Evolutionary conservation across 2,888 invertebrate genomes (phyloP).

Genomic region (Thecophora atra): DNA sequence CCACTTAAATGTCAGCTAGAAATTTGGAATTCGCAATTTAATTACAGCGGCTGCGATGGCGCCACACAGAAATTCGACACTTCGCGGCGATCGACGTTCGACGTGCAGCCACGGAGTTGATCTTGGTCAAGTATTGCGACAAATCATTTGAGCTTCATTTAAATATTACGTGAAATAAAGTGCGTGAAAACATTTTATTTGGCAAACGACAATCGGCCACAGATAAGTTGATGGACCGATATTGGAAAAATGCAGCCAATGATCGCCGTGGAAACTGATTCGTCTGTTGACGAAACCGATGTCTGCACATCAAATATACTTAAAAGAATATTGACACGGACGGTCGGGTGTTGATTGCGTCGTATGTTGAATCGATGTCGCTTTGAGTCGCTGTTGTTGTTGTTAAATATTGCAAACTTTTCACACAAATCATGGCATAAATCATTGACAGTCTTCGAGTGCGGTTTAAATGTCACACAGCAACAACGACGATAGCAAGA

Average conservation of each 20-base stretch:
- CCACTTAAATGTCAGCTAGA: slow-evolving; percentile 54
- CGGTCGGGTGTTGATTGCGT: slow-evolving; percentile 1
- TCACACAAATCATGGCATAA: slow-evolving; percentile 41
- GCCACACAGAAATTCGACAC: not conserved
- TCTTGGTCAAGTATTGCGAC: too few relatives aligned
- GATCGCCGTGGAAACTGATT: not conserved
- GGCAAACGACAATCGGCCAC: not conserved
- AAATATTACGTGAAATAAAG: too few relatives aligned
- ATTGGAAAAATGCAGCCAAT: slow-evolving; percentile 3
- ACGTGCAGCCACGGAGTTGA: not conserved
- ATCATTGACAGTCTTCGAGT: slow-evolving; percentile 29
- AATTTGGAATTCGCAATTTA: slow-evolving; percentile 31
- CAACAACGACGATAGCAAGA: slow-evolving; percentile 39
- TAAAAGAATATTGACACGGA: not conserved
- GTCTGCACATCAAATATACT: too few relatives aligned
- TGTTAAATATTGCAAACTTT: slow-evolving; percentile 29
- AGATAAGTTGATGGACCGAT: not conserved
- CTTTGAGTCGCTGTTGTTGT: not conserved
- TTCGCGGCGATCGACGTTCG: not conserved
- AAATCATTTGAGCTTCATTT: too few relatives aligned
- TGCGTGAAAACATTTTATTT: not conserved
- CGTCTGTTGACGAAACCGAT: slow-evolving; percentile 7
- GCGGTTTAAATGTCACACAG: slow-evolving; percentile 41
- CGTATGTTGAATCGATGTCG: not conserved
- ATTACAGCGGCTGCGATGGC: not conserved